Evolutionary conservation across 2,888 invertebrate species (phyloP).

Genomic region (Drosophila colorata): DNA sequence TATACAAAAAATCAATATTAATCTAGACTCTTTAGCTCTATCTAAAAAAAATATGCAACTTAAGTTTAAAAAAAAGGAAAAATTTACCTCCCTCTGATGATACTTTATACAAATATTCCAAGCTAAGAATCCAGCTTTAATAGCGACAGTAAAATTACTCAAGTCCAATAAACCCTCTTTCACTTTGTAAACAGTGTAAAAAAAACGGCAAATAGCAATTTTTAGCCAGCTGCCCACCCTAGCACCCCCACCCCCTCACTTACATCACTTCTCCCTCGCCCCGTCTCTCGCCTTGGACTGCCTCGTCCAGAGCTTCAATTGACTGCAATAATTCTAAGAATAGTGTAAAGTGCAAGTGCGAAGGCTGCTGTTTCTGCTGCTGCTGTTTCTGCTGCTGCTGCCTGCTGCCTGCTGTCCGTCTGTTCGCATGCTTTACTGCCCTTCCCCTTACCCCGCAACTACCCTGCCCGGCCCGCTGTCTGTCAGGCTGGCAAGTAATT

Average conservation of each 20-base stretch:
- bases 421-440: neutral
- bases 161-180: neutral
- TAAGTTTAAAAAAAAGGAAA: too few species aligned
- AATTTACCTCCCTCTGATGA: too few species aligned
- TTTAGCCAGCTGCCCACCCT: conserved; percentile 26
- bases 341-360: conserved; percentile 73
- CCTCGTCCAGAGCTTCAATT: conserved; percentile 67
- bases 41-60: too few species aligned
- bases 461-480: conserved; percentile 4
- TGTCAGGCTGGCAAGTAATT: conserved; percentile 69
- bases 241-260: neutral
- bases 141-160: too few species aligned
- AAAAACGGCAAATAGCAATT: conserved; percentile 53
- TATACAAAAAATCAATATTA: too few species aligned
- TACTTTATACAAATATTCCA: too few species aligned
- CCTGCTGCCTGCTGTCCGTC: neutral
- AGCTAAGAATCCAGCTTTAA: too few species aligned
- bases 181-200: neutral
- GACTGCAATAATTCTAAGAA: conserved; percentile 80
- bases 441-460: neutral
- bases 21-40: too few species aligned
- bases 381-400: conserved; percentile 1
- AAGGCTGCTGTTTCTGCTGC: conserved; percentile 38
- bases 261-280: neutral
- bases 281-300: conserved; percentile 16